Conservation (phyloP, 2,888 invertebrate genomes). For the Nipponacmea schrenckii region DNA sequence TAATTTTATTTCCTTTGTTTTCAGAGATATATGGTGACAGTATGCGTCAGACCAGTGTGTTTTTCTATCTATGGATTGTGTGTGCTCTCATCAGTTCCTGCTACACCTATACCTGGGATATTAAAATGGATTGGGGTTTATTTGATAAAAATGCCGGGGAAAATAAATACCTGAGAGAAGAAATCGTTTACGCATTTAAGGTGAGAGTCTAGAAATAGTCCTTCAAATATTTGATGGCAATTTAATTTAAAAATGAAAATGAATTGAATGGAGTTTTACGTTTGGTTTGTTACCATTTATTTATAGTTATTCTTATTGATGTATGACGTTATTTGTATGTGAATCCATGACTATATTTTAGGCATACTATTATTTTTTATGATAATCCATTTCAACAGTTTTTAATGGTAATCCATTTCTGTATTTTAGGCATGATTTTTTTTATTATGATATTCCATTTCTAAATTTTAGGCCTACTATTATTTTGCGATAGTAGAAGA, state of each 20-base stretch:
- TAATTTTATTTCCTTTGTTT: constrained; percentile 13
- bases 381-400: too few relatives aligned
- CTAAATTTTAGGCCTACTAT: constrained; percentile 75
- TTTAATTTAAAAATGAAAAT: too few relatives aligned
- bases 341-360: too few relatives aligned
- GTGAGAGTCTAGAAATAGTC: constrained; percentile 74
- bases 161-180: constrained; percentile 89
- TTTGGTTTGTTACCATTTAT: too few relatives aligned
- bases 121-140: constrained; percentile 99
- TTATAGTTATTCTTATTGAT: too few relatives aligned
- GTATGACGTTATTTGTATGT: too few relatives aligned
- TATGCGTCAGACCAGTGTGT: constrained; percentile 55
- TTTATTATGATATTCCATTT: neutral
- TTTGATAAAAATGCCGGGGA: constrained; percentile 87
- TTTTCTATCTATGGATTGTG: constrained; percentile 81
- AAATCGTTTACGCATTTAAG: constrained; percentile 92
- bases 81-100: constrained; percentile 83
- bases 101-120: constrained; percentile 98
- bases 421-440: neutral
- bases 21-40: constrained; percentile 48
- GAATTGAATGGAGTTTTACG: too few relatives aligned
- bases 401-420: too few relatives aligned
- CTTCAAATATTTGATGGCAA: too few relatives aligned
- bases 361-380: too few relatives aligned
- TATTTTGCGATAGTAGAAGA: constrained; percentile 98